Percentiles rank a stretch among this genome's conserved stretches.
phyloP scores from a whole-genome alignment of 2,888 invertebrate genomes.

The Tipula helvola region DNA sequence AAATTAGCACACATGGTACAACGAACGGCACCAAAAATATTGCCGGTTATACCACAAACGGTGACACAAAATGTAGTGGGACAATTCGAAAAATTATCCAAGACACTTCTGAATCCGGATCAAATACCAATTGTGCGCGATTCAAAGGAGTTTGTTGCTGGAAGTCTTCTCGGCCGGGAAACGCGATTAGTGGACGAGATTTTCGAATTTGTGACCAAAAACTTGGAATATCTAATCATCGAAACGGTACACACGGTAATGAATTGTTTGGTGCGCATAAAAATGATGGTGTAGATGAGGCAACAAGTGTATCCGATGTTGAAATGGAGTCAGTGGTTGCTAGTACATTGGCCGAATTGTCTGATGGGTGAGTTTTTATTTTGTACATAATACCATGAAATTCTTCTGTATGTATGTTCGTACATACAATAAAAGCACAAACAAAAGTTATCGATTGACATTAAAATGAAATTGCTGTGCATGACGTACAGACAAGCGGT shows the following conservation, averaged over 20 bases:
- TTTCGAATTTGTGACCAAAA: not conserved
- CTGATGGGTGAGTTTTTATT: not conserved
- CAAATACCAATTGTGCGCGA: not conserved
- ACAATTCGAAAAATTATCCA: not conserved
- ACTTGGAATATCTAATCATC: not conserved
- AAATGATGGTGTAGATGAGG: not conserved
- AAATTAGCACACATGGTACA: not conserved
- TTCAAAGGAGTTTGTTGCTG: not conserved
- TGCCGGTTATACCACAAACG: not conserved
- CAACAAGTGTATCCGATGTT: not conserved
- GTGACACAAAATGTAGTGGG: not conserved
- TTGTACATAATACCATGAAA: too few species aligned
- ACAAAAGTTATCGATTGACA: not conserved
- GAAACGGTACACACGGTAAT: not conserved
- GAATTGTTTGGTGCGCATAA: not conserved
- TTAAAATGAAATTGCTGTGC: not conserved
- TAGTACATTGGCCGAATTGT: not conserved
- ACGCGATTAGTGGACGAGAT: not conserved
- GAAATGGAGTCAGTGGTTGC: not conserved
- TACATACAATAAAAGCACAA: not conserved
- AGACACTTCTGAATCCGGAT: not conserved
- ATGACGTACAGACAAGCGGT: not conserved
- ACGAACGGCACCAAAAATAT: not conserved
- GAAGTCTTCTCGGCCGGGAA: not conserved
- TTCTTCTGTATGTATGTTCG: not conserved